Evolutionary conservation across 1,140 invertebrate genomes (phyloP).

Genomic region (Drosophila funebris): DNA sequence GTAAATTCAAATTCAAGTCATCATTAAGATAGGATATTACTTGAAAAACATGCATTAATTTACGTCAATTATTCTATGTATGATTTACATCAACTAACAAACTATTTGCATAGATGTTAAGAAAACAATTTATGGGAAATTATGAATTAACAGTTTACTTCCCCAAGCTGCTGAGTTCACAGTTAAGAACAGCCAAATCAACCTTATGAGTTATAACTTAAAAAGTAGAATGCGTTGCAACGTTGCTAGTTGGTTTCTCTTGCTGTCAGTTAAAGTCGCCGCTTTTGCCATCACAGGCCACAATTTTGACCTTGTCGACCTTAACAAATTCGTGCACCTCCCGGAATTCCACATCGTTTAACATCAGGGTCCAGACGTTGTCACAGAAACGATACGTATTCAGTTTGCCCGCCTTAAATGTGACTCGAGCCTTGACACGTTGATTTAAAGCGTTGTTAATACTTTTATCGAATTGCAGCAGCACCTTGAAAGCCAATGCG

Average conservation of each 20-base stretch:
- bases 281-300: constrained; percentile 99
- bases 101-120: not conserved
- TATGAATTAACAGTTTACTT: constrained; percentile 51
- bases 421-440: constrained; percentile 95
- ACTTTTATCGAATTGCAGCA: constrained; percentile 98
- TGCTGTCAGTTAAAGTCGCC: constrained; percentile 75
- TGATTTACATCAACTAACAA: not conserved
- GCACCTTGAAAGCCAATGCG: constrained; percentile 94
- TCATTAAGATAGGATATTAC: too few relatives aligned
- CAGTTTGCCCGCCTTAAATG: constrained; percentile 98
- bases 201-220: constrained; percentile 55
- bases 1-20: not conserved
- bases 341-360: constrained; percentile 98
- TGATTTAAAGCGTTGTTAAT: constrained; percentile 97
- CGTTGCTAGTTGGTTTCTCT: not conserved
- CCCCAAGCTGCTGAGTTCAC: constrained; percentile 16
- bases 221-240: constrained; percentile 42
- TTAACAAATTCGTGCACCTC: constrained; percentile 97
- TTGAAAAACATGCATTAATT: too few relatives aligned
- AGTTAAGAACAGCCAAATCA: constrained; percentile 18
- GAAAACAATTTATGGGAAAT: not conserved
- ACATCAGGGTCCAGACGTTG: constrained; percentile 99
- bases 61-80: not conserved
- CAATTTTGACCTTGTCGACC: constrained; percentile 99
- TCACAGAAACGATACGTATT: constrained; percentile 99